Conservation (phyloP, 2,888 invertebrate species). For the Prosopocoilus inquinatus region DNA sequence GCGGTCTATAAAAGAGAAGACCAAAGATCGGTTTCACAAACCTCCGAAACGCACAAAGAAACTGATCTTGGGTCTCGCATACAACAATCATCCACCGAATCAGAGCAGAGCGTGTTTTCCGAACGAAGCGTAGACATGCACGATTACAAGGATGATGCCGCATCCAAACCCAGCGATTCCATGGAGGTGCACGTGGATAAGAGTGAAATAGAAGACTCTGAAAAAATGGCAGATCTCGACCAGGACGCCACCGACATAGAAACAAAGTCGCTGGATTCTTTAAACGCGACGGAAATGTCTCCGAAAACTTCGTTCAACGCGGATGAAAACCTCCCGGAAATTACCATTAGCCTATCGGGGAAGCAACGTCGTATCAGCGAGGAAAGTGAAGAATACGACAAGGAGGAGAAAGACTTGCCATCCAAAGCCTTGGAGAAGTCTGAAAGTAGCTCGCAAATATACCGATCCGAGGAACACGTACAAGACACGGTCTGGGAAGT, state of each 20-base stretch:
- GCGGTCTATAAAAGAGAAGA: slow-evolving; percentile 31
- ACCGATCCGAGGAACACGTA: slow-evolving; percentile 51
- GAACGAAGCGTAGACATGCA: slow-evolving; percentile 26
- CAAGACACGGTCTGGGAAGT: slow-evolving; percentile 56
- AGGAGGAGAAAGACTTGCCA: slow-evolving; percentile 1
- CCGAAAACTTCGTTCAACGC: slow-evolving; percentile 33
- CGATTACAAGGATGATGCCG: slow-evolving; percentile 25
- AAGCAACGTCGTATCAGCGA: slow-evolving; percentile 49
- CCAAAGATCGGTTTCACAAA: slow-evolving; percentile 28
- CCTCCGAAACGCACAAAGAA: slow-evolving; percentile 37
- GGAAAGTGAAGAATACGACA: slow-evolving; percentile 44
- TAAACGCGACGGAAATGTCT: slow-evolving; percentile 35
- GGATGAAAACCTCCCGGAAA: slow-evolving; percentile 47
- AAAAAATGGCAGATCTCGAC: slow-evolving; percentile 51
- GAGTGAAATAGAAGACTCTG: slow-evolving; percentile 53
- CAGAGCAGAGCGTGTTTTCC: slow-evolving; percentile 42
- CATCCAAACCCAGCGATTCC: slow-evolving; percentile 49
- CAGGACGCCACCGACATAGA: slow-evolving; percentile 46
- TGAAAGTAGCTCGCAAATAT: slow-evolving; percentile 38
- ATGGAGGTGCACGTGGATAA: slow-evolving; percentile 55
- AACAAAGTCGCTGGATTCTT: slow-evolving; percentile 41
- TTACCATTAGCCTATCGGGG: slow-evolving; percentile 49
- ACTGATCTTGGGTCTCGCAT: slow-evolving; percentile 30
- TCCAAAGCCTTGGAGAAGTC: slow-evolving; percentile 15
- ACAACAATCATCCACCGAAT: slow-evolving; percentile 39